phyloP scores from a whole-genome alignment of 2,113 vertebrate genomes.

The Pangasianodon gigas region DNA sequence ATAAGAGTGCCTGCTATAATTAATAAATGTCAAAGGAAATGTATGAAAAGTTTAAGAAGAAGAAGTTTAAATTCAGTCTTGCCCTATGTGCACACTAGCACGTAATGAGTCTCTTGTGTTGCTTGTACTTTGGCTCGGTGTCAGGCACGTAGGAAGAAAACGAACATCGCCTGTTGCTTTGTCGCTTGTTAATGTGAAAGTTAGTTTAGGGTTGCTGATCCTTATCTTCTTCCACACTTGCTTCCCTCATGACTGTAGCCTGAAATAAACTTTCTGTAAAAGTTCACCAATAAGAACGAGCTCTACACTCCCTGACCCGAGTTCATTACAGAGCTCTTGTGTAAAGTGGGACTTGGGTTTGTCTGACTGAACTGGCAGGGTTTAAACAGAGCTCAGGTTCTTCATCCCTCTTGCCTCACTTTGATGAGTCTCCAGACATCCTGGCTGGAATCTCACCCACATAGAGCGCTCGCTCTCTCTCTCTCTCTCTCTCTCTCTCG shows the following conservation, averaged over 20 bases:
- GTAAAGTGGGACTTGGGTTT: conserved; percentile 14
- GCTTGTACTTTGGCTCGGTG: not conserved
- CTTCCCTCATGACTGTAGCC: not conserved
- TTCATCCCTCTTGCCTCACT: conserved; percentile 51
- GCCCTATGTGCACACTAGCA: not conserved
- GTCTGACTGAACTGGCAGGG: conserved; percentile 29
- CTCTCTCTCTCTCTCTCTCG: not conserved
- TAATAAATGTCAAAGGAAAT: not conserved
- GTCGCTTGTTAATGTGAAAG: not conserved
- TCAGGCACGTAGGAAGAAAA: not conserved
- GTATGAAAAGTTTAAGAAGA: too few species aligned
- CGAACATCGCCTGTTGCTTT: not conserved
- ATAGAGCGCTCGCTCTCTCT: conserved; percentile 2
- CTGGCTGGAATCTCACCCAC: conserved; percentile 44
- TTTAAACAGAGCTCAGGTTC: conserved; percentile 57
- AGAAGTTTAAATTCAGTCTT: too few species aligned
- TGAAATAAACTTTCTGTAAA: not conserved
- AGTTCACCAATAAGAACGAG: not conserved
- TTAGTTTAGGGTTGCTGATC: not conserved
- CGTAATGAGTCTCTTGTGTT: not conserved
- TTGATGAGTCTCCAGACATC: conserved; percentile 56
- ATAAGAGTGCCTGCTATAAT: not conserved
- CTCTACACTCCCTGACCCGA: not conserved
- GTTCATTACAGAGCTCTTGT: not conserved
- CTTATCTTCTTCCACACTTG: not conserved